Evolutionary conservation across 1,140 invertebrate species (phyloP), one percentile per base, ranked within the genome.

Genomic region (Ceratina australensis): DNA sequence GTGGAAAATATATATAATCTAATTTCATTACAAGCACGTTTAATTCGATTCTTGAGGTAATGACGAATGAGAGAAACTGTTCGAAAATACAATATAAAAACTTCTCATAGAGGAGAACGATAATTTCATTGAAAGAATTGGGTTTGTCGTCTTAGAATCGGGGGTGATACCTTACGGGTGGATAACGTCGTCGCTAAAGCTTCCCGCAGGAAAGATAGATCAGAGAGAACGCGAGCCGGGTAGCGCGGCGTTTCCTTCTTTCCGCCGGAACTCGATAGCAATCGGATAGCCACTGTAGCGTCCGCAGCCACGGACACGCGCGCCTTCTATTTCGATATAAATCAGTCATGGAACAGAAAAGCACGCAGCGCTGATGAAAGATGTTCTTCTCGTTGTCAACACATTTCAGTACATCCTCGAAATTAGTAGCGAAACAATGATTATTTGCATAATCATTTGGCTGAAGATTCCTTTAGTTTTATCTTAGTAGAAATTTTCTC

Each of bases 251-350:
- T 68, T 84, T 73, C 77, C 65, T 78, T 61, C 79, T 86, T 88
- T 87, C 87, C 86, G 86, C 78, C 87, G 87, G 87, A 88, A 89
- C 86, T 82, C 78, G 86, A 88, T 88, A 87, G 82, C 84, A 63
- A 88, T 88, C 87, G 81, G 66, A 81, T 73, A 68, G 81, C 69
- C 73, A 68, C 52, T 57, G 61, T 33, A 50, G 33, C 65, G 50
- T 72, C 78, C 77, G 71, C 24, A 47, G 42, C 33, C 74, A 61
- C 64, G 65, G 52, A 65, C 64, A 64, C 71, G 60, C 73, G 73
- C 42, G 52, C 42, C 73, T 60, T 60, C 65, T 65, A 76, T 65
- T 69, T 69, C 65, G 73, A 76, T 76, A 76, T 76, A 76, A 76
- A 76, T 76, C 73, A 76, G 65, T 33, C 73, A 42, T 56, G 33